Evolutionary conservation across 2,888 invertebrate genomes (phyloP).

Genomic region (Dolichopus griseipennis): DNA sequence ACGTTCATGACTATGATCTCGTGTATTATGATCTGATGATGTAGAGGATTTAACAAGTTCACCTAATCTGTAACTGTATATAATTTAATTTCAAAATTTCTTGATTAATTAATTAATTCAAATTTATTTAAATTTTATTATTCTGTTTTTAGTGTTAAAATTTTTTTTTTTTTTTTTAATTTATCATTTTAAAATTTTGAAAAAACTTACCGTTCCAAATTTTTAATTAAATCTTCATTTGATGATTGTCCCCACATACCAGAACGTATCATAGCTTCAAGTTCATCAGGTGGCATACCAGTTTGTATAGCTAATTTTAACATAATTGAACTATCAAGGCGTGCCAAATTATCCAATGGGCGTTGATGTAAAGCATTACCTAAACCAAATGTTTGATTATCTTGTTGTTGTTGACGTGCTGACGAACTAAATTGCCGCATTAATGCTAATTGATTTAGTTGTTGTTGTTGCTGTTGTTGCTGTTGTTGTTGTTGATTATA

Average conservation of each 20-base stretch:
- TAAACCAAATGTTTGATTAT: not conserved
- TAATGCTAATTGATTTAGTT: slow-evolving; percentile 10
- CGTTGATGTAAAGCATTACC: not conserved
- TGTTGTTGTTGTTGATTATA: not conserved
- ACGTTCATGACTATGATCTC: not conserved
- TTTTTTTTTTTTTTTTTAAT: not conserved
- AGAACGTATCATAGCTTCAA: slow-evolving; percentile 7
- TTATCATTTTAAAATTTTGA: not conserved
- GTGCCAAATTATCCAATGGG: not conserved
- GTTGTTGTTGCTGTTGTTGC: slow-evolving; percentile 8
- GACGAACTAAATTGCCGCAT: slow-evolving; percentile 9
- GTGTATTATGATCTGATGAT: not conserved
- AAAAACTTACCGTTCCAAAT: slow-evolving; percentile 8
- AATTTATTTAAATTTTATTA: not conserved
- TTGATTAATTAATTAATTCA: not conserved
- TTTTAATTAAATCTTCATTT: slow-evolving; percentile 8
- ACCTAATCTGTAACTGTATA: slow-evolving; percentile 1
- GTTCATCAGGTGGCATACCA: slow-evolving; percentile 8
- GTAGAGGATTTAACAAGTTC: not conserved
- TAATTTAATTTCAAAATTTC: not conserved
- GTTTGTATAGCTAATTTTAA: slow-evolving; percentile 5
- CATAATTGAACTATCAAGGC: slow-evolving; percentile 10
- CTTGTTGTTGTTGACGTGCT: not conserved
- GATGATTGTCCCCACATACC: slow-evolving; percentile 8
- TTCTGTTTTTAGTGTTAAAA: not conserved